Evolutionary conservation across 2,113 vertebrate species (phyloP).

Genomic region (Rousettus leschenaultii): DNA sequence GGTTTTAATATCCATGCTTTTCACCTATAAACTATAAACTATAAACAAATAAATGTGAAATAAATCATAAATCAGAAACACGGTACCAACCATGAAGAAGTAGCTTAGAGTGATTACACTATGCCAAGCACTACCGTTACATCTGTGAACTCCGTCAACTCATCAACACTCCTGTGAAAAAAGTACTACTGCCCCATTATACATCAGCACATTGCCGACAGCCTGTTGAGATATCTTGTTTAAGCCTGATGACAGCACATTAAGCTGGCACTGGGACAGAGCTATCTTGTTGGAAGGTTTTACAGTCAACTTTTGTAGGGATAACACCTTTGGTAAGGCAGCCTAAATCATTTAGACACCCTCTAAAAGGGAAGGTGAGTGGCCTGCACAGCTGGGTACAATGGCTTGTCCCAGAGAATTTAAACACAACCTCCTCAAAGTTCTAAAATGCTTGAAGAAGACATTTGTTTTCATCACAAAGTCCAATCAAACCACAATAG

Average conservation of each 20-base stretch:
- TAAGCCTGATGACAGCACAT: not conserved
- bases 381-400: not conserved
- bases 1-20: not conserved
- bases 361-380: not conserved
- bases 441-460: not conserved
- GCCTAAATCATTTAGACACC: not conserved
- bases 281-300: not conserved
- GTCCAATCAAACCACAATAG: not conserved
- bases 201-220: not conserved
- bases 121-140: not conserved
- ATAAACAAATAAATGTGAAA: not conserved
- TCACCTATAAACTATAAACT: not conserved
- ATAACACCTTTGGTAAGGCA: not conserved
- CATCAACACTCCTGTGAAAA: not conserved
- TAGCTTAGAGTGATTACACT: not conserved
- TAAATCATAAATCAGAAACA: not conserved
- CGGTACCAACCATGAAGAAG: not conserved
- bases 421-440: not conserved
- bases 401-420: not conserved
- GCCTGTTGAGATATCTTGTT: not conserved
- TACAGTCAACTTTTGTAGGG: not conserved
- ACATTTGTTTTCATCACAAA: not conserved
- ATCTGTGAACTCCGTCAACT: not conserved
- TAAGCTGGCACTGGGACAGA: not conserved
- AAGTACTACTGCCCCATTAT: not conserved